phyloP scores from a whole-genome alignment of 23 tunicate genomes.

The Halocynthia roretzi region DNA sequence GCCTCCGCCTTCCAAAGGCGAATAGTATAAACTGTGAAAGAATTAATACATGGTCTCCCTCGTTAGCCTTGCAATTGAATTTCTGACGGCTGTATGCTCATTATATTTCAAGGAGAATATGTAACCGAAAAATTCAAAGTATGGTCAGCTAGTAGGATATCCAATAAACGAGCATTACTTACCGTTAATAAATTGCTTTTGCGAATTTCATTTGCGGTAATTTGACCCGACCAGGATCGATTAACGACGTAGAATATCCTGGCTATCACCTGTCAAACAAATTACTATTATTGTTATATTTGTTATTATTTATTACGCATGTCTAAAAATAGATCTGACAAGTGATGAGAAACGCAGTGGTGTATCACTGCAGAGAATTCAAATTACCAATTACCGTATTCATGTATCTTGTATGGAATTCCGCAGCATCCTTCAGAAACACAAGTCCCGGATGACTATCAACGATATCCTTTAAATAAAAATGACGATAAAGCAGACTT shows the following conservation, averaged over 20 bases:
- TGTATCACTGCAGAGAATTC: neutral
- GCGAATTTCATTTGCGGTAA: slow-evolving; percentile 57
- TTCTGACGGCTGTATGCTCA: no score
- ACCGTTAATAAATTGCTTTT: slow-evolving; percentile 74
- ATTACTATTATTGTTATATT: no score
- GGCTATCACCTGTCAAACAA: slow-evolving; percentile 51
- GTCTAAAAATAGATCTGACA: no score
- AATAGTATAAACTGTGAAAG: no score
- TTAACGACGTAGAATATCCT: slow-evolving; percentile 83
- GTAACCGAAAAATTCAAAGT: no score
- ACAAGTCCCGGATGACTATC: slow-evolving; percentile 91
- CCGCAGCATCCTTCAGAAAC: slow-evolving; percentile 93
- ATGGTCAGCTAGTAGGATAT: no score
- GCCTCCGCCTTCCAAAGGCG: no score
- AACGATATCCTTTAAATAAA: slow-evolving; percentile 64
- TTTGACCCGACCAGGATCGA: slow-evolving; percentile 93
- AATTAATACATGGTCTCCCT: no score
- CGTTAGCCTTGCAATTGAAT: no score
- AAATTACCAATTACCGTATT: slow-evolving; percentile 60
- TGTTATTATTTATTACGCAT: no score
- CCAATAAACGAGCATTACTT: neutral
- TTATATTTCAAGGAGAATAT: no score
- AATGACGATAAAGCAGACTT: neutral
- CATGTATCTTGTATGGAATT: slow-evolving; percentile 96
- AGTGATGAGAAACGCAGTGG: no score